Percentiles rank a stretch among this genome's conserved stretches.
phyloP scores from a whole-genome alignment of 2,888 invertebrate species.

The Drosophila subquinaria region DNA sequence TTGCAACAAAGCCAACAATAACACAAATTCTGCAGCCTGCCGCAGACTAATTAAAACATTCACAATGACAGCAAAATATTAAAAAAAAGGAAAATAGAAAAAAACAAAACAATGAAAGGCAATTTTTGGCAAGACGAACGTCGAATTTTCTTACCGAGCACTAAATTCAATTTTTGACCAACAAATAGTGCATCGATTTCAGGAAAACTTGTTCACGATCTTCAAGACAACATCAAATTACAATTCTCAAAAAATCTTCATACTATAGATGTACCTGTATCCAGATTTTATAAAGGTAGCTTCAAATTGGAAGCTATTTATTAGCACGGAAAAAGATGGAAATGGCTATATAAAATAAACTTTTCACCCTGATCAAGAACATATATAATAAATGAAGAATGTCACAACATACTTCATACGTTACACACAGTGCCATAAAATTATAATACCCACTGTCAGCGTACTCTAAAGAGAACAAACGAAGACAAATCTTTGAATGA shows the following conservation, averaged over 20 bases:
- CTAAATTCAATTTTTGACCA: not conserved
- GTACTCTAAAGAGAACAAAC: not conserved
- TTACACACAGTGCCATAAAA: no score
- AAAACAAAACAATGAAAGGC: not conserved
- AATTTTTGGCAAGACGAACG: not conserved
- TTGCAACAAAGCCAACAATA: conserved; percentile 49
- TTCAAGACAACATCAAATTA: not conserved
- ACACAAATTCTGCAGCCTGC: conserved; percentile 8
- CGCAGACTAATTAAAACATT: conserved; percentile 78
- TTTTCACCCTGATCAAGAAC: no score
- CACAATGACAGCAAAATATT: conserved; percentile 69
- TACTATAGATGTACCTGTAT: no score
- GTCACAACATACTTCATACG: no score
- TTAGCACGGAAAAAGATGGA: no score
- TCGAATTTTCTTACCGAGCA: not conserved
- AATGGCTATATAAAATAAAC: no score
- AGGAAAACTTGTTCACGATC: not conserved
- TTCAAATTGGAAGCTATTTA: no score
- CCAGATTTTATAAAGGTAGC: no score
- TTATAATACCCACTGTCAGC: not conserved
- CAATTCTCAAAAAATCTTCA: no score
- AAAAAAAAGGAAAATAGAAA: conserved; percentile 38
- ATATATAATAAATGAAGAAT: no score
- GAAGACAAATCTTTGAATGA: conserved; percentile 30
- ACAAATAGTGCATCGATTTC: not conserved